phyloP scores from a whole-genome alignment of 2,888 invertebrate genomes.

The Machimus atricapillus region DNA sequence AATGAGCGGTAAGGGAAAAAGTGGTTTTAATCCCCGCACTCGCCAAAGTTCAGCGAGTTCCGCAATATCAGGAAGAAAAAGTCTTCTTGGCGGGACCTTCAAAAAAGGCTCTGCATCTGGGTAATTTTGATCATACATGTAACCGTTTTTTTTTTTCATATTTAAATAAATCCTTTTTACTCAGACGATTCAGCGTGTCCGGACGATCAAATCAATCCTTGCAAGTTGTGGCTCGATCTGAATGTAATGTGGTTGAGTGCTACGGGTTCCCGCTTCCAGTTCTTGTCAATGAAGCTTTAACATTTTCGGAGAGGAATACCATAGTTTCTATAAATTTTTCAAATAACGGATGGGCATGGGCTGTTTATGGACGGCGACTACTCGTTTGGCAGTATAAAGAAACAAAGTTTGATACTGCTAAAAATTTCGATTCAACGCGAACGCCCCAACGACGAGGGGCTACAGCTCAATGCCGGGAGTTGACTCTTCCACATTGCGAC shows the following conservation, averaged over 20 bases:
- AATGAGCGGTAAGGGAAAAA: slow-evolving; percentile 49
- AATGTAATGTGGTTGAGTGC: slow-evolving; percentile 76
- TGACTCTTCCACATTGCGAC: slow-evolving; percentile 90
- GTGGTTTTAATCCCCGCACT: slow-evolving; percentile 53
- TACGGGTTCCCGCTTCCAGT: slow-evolving; percentile 86
- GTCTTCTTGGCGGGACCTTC: slow-evolving; percentile 52
- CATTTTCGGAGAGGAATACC: slow-evolving; percentile 72
- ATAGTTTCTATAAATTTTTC: slow-evolving; percentile 65
- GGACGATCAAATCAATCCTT: slow-evolving; percentile 72
- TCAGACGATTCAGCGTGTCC: slow-evolving; percentile 66
- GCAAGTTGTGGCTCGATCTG: slow-evolving; percentile 78
- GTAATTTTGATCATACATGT: slow-evolving; percentile 43
- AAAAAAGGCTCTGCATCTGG: slow-evolving; percentile 53
- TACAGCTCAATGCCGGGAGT: slow-evolving; percentile 77
- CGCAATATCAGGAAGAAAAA: slow-evolving; percentile 52
- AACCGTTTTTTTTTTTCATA: neutral
- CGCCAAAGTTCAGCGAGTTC: slow-evolving; percentile 52
- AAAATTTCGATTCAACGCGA: slow-evolving; percentile 52
- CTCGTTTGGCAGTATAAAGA: slow-evolving; percentile 84
- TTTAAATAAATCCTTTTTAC: neutral
- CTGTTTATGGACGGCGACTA: slow-evolving; percentile 83
- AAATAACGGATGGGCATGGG: slow-evolving; percentile 67
- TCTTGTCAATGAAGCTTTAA: slow-evolving; percentile 85
- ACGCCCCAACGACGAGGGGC: slow-evolving; percentile 63
- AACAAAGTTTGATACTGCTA: slow-evolving; percentile 50